phyloP scores from a whole-genome alignment of 2,888 invertebrate genomes.

The Endotricha flammealis region DNA sequence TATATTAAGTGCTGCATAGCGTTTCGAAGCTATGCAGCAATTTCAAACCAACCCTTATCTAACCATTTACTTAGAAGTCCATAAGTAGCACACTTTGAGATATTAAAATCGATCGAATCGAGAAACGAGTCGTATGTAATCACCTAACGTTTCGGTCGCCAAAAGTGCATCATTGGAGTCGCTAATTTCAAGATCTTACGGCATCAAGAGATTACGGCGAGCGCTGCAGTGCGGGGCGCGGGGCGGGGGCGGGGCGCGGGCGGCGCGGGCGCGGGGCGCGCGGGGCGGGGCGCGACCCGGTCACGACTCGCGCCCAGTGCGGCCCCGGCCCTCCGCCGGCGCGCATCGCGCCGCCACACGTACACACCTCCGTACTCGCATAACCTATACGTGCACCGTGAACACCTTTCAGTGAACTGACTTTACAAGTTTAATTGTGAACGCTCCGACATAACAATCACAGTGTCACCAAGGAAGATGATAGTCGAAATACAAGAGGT shows the following conservation, averaged over 20 bases:
- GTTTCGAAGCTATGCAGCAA: too few relatives aligned
- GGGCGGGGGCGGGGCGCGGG: constrained; percentile 25
- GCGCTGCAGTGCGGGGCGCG: constrained; percentile 63
- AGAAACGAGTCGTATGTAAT: constrained; percentile 14
- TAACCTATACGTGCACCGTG: constrained; percentile 28
- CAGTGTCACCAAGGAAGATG: constrained; percentile 44
- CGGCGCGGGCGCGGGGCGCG: constrained; percentile 18
- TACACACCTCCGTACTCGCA: constrained; percentile 13
- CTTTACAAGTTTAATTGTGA: constrained; percentile 18
- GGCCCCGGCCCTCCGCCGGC: constrained; percentile 72
- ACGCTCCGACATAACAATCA: constrained; percentile 1
- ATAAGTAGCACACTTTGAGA: too few relatives aligned
- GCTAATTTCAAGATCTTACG: constrained; percentile 69
- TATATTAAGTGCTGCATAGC: too few relatives aligned
- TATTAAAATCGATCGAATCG: too few relatives aligned
- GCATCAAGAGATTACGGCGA: constrained; percentile 61
- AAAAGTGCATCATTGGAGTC: constrained; percentile 63
- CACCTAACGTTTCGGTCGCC: constrained; percentile 23
- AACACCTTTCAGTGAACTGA: constrained; percentile 21
- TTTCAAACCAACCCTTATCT: too few relatives aligned
- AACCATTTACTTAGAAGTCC: too few relatives aligned
- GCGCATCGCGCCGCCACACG: constrained; percentile 53
- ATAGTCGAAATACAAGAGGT: constrained; percentile 75
- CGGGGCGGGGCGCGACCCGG: constrained; percentile 59
- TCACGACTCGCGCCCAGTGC: constrained; percentile 62